Base-by-base conservation (phyloP, 2,888 invertebrate species). In the Pseudanteris insignis region DNA sequence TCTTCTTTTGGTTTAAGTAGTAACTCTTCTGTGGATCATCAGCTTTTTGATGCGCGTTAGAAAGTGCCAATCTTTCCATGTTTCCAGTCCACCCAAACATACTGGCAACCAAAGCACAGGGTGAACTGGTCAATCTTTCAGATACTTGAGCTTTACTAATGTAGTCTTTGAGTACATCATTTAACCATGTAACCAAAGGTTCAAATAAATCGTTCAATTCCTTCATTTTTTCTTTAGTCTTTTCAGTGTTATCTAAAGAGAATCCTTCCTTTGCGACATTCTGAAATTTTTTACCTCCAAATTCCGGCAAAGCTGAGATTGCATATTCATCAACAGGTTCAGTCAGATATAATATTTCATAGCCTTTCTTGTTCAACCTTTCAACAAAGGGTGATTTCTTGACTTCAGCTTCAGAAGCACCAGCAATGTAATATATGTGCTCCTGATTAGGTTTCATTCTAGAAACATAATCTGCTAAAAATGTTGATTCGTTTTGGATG, bases 21-120 rank as follows among this genome's bases (percentile, higher is more conserved):
- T 93, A 92, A 71, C 86, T 86, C 74, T 93, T 89, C 77, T 94
- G 92, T 24, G 93, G 90, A 83, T 96, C 96, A 76, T 96, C 92
- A 2, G 89, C 81, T 80, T 98, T 98, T 81, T 96, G 95, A 81
- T 98, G 97, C 9, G 98, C 96, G 82, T 99, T 98, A 34, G 92
- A 91, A 64, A 92, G 82, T 63, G 97, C 96, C 12, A 63, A n/a
- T 9, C 98, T 86, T 83, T 98, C 98, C 98, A 99, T 98, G 82
- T 98, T 98, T 72, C 97, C 98, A 70, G 97, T 96, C 97, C 97
- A 98, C 68, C 97, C 97, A 82, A 95, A 98, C 84, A 92, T 90
- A 58, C 54, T 54, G 66, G 98, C 98, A 36, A 97, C 95, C 41
- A 99, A 85, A 41, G 96, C 98, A 81, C 96, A 96, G 0, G 98